Evolutionary conservation across 1,140 invertebrate species (phyloP), one percentile per base, ranked within the genome.

Genomic region (Macrotrachela quadricornifera): DNA sequence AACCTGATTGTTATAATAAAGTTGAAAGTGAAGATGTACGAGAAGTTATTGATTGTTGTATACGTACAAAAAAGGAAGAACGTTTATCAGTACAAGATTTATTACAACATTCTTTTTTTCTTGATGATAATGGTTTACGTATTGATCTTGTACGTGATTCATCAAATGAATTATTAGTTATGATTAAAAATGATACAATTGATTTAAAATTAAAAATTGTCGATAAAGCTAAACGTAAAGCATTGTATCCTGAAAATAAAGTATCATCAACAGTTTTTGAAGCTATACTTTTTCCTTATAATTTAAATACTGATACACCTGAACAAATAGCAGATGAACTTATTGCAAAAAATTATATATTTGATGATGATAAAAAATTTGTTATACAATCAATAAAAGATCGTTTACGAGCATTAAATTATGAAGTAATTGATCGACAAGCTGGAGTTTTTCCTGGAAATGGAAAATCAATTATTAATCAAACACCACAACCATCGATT

Each of bases 21-120:
- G 86, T 97, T 6, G 85, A 92, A 64, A 88, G 85, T 72, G 80
- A 82, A 15, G 90, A 95, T 71, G 83, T 97, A 8, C 78, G 80
- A 57, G 85, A 95, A 58, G 92, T 99, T 56, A 96, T 97, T 59
- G 88, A 95, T 60, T 80, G 81, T 61, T 97, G 91, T 68, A 97
- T 92, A 58, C 76, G 80, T 60, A 76, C 87, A 11, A 80, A 83
- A 56, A 87, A 82, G 66, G 82, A 84, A 59, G 86, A 96, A 67
- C 77, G 81, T 15, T 48, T 44, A 15, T 50, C 82, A 43, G 88
- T 95, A 42, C 94, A 91, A 65, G 86, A 94, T 59, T 73, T 99
- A 8, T 69, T 99, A 14, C 84, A 83, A 67, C 84, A 91, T 62
- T 87, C 94, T 65, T 97, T 97, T 72, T 97, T 99, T 63, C 83